These are phyloP conservation scores for Stenodema calcarata DNA, from an alignment of 2,888 invertebrate species.

Conservation along the genomic window DNA sequence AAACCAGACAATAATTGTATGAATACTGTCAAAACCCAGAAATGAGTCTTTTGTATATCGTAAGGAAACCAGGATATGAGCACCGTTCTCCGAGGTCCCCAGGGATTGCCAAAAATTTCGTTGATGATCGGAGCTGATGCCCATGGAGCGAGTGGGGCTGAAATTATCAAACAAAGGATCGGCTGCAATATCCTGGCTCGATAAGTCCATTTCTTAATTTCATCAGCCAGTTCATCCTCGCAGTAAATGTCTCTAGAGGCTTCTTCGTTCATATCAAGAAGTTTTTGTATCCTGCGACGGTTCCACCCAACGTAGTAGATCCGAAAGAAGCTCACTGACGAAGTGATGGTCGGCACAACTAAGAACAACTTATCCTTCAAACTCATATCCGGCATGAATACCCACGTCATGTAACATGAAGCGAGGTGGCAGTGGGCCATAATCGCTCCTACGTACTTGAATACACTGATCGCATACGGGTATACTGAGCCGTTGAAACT, in stretches of 20 bases:
- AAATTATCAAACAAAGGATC: not conserved
- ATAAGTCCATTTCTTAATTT: not conserved
- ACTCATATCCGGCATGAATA: not conserved
- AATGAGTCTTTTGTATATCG: not conserved
- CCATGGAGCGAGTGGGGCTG: constrained; percentile 1
- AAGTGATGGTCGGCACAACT: not conserved
- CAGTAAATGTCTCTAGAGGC: not conserved
- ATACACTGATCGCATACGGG: not conserved
- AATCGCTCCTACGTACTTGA: not conserved
- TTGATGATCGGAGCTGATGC: not conserved
- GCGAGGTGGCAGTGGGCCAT: not conserved
- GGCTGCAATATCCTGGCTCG: not conserved
- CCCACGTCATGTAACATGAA: not conserved
- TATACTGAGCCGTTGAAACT: not conserved
- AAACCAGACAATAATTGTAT: not conserved
- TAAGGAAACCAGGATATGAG: not conserved
- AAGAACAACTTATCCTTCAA: not conserved
- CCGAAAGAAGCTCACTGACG: not conserved
- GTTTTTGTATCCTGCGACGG: not conserved
- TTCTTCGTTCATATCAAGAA: not conserved
- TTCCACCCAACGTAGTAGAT: not conserved
- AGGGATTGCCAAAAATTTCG: not conserved
- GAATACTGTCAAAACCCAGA: not conserved
- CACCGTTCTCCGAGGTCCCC: not conserved
- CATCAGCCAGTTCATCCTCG: not conserved